These are phyloP conservation scores for Cyaniris semiargus DNA, from an alignment of 2,888 invertebrate genomes.

Conservation along the genomic window DNA sequence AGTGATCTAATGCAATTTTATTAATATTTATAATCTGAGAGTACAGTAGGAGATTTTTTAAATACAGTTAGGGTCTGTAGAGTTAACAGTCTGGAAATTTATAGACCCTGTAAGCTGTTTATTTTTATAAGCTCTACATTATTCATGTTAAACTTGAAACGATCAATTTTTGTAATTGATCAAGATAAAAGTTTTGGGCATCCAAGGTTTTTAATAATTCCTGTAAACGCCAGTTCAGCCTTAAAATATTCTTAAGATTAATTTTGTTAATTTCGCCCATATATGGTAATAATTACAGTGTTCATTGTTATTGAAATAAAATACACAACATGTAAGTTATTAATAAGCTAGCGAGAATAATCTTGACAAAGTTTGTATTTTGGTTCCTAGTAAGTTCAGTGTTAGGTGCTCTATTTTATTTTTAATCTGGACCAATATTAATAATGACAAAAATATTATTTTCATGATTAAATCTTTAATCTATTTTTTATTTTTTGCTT, in stretches of 20 bases:
- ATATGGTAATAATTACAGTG: neutral
- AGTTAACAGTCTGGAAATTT: neutral
- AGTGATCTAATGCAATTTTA: too few relatives aligned
- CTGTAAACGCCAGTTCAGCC: conserved; percentile 2
- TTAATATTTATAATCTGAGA: too few relatives aligned
- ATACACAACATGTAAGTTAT: neutral
- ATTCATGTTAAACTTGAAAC: conserved; percentile 6
- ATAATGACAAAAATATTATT: too few relatives aligned
- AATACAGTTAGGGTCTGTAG: too few relatives aligned
- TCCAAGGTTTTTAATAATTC: conserved; percentile 8
- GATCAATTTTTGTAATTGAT: neutral
- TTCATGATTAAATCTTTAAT: too few relatives aligned
- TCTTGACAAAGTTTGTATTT: neutral
- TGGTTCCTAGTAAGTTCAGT: too few relatives aligned
- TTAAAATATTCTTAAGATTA: neutral
- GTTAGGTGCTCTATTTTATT: neutral
- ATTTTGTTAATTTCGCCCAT: neutral
- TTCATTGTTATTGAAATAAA: neutral
- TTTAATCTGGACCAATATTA: too few relatives aligned
- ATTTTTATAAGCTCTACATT: neutral
- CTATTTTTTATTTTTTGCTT: too few relatives aligned
- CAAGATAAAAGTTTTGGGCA: neutral
- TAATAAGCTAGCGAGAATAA: neutral
- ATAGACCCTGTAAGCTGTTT: neutral
- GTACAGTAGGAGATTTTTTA: too few relatives aligned